Evolutionary conservation across 1,140 invertebrate species (phyloP).

Genomic region (Drosophila pachea): DNA sequence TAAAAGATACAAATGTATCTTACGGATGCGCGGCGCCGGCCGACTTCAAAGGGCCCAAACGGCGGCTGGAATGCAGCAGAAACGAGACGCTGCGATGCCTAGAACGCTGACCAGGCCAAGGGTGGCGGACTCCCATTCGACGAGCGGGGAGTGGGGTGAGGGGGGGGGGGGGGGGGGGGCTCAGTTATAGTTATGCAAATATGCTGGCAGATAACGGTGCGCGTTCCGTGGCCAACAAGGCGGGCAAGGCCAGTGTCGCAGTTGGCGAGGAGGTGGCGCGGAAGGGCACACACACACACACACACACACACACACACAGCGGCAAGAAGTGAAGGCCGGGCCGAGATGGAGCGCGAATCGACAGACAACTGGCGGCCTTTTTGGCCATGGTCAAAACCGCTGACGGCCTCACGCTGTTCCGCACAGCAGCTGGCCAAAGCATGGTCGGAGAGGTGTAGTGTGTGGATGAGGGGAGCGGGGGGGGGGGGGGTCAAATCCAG

Average conservation of each 20-base stretch:
- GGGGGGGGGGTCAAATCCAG: no score
- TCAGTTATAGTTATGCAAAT: slow-evolving; percentile 58
- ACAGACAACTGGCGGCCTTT: slow-evolving; percentile 24
- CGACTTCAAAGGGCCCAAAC: slow-evolving; percentile 22
- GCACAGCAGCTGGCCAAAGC: slow-evolving; percentile 43
- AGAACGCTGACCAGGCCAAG: neutral
- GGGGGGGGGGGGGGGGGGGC: neutral
- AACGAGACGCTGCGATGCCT: slow-evolving; percentile 1
- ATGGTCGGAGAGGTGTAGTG: no score
- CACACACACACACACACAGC: slow-evolving; percentile 5
- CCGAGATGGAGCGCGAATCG: slow-evolving; percentile 22
- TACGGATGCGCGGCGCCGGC: slow-evolving; percentile 15
- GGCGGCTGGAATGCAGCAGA: slow-evolving; percentile 17
- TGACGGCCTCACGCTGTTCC: slow-evolving; percentile 66
- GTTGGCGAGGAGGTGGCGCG: neutral
- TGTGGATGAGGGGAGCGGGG: no score
- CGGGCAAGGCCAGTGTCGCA: slow-evolving; percentile 14
- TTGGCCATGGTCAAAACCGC: slow-evolving; percentile 33
- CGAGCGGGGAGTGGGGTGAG: neutral
- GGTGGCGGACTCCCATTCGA: neutral
- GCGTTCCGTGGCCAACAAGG: slow-evolving; percentile 17
- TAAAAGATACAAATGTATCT: slow-evolving; percentile 19
- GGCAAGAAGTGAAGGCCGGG: slow-evolving; percentile 44
- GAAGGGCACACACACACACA: neutral
- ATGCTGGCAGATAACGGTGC: slow-evolving; percentile 61